phyloP scores from a whole-genome alignment of 2,113 vertebrate genomes.

The Artemisiospiza belli region DNA sequence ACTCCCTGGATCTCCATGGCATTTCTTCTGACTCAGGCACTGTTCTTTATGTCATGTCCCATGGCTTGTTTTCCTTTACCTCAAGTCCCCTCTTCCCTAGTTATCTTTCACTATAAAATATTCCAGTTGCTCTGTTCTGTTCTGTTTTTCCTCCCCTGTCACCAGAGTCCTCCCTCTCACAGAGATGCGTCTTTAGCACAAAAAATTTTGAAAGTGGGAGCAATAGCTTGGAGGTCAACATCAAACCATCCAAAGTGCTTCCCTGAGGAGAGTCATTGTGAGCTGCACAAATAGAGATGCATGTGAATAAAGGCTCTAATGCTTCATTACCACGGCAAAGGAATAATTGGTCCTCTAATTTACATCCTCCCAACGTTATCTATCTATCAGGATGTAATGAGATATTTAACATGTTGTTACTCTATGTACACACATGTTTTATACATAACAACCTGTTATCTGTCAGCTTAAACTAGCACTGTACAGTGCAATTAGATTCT shows the following conservation, averaged over 20 bases:
- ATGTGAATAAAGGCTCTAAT: neutral
- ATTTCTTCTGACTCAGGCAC: neutral
- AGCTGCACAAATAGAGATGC: neutral
- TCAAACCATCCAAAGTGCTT: neutral
- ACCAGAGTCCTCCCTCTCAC: neutral
- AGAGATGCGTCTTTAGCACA: neutral
- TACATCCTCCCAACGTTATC: slow-evolving; percentile 37
- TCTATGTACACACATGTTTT: slow-evolving; percentile 42
- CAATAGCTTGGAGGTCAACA: slow-evolving; percentile 23
- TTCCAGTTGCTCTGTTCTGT: neutral
- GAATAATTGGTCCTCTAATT: slow-evolving; percentile 52
- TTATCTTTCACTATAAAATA: neutral
- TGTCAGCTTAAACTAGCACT: slow-evolving; percentile 1
- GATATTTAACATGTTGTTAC: slow-evolving; percentile 55
- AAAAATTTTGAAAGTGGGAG: neutral
- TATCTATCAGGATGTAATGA: slow-evolving; percentile 53
- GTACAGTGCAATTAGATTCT: slow-evolving; percentile 4
- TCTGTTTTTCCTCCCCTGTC: neutral
- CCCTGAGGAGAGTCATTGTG: slow-evolving; percentile 10
- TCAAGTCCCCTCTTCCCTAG: neutral
- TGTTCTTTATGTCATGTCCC: slow-evolving; percentile 10
- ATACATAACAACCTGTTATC: slow-evolving; percentile 52
- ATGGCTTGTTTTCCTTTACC: slow-evolving; percentile 1
- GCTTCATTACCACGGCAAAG: slow-evolving; percentile 48
- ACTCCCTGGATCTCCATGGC: neutral